Base-by-base conservation (phyloP, 2,888 invertebrate species). In the Altica lythri region DNA sequence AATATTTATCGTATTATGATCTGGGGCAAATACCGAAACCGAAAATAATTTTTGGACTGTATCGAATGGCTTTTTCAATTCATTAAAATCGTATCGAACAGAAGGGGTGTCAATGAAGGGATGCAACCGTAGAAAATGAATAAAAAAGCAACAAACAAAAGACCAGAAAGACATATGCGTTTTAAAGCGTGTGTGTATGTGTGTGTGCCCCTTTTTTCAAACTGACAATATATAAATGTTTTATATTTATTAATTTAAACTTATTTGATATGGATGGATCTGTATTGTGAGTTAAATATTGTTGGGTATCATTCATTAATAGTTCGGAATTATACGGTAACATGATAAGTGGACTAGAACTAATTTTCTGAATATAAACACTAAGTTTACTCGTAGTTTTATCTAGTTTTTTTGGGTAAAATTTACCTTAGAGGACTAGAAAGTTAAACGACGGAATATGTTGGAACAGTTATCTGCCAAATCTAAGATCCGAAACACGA, bases 91-190 rank as follows among this genome's bases (percentile, higher is more conserved):
- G 64, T 66, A 67, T 66, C 63, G 61, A 60, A 60, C 46, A 50
- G 62, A 68, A 66, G 67, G 68, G 69, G 65, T 67, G 64, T 57
- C 57, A 63, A 65, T 62, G 63, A 65, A 64, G 67, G 69, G 69
- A 69, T 69, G 65, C 47, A 44, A 63, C 65, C 65, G 67, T 66
- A 63, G 53, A 63, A 65, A 66, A 66, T 63, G 49, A 57, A 61
- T 65, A 62, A 63, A 40, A 65, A 62, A 54, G 43, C 47, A 40
- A 37, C 43, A 35, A 42, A 56, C 55, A 59, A 61, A 55, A 53
- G 57, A 19, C 55, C 48, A 32, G 29, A 52, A 51, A 59, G 58
- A 59, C 55, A 59, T 59, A 52, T 53, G 56, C 57, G 43, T 29
- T 48, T 34, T 18, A 43, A 44, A 37, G 6, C 18, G 40, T 42